A percentile compares a stretch with the other conserved stretches of the same genome.
Evolutionary conservation across 2,888 invertebrate species (phyloP).

Genomic region (Ornithoptera alexandrae): DNA sequence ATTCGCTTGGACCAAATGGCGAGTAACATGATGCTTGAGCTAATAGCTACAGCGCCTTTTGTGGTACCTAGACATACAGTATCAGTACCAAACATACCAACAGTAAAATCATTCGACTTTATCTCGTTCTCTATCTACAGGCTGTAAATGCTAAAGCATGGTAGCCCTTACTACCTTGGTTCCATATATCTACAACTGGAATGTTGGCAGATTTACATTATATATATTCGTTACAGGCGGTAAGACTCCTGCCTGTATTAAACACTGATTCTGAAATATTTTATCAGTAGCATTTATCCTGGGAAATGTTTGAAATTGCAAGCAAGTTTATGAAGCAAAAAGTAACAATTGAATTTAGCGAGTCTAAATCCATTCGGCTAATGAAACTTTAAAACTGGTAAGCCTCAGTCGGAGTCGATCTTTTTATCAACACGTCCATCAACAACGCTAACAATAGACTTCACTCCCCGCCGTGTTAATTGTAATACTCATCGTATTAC

Average conservation of each 20-base stretch:
- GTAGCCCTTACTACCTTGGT: too few relatives aligned
- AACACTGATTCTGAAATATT: not conserved
- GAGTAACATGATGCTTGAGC: not conserved
- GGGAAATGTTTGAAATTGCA: not conserved
- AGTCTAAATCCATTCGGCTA: not conserved
- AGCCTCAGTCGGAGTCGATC: not conserved
- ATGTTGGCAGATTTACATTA: too few relatives aligned
- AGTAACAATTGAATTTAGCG: not conserved
- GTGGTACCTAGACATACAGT: too few relatives aligned
- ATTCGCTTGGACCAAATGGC: not conserved
- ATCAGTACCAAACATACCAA: too few relatives aligned
- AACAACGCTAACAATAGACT: not conserved
- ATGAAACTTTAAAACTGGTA: conserved; percentile 8
- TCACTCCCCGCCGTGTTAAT: not conserved
- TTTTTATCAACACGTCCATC: conserved; percentile 2
- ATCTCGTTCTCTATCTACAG: too few relatives aligned
- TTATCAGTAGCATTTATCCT: not conserved
- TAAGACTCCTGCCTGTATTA: too few relatives aligned
- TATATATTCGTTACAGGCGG: too few relatives aligned
- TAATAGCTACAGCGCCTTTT: not conserved
- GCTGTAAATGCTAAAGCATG: too few relatives aligned
- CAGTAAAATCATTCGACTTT: too few relatives aligned
- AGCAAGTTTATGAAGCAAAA: not conserved
- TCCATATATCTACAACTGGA: too few relatives aligned
- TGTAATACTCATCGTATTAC: not conserved